Percentiles rank a stretch among this genome's conserved stretches.
Evolutionary conservation across 2,797 vertebrate species (phyloP).

Genomic region (Corythornis leucogaster): DNA sequence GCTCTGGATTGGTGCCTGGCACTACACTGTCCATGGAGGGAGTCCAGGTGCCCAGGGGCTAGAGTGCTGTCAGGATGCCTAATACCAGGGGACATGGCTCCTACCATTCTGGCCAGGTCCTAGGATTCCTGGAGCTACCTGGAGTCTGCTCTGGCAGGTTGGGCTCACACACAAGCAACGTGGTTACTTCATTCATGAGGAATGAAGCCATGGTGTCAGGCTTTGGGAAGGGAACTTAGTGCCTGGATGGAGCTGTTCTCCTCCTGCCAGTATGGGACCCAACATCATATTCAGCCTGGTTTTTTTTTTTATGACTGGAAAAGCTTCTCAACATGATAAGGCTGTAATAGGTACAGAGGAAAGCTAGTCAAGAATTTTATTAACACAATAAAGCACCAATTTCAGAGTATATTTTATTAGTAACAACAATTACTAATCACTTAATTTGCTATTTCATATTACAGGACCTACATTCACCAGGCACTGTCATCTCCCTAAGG

Average conservation of each 20-base stretch:
- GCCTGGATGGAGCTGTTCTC: not conserved
- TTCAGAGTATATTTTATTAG: slow-evolving; percentile 40
- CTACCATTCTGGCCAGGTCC: not conserved
- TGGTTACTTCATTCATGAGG: not conserved
- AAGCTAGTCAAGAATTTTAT: slow-evolving; percentile 35
- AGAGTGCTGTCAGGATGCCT: not conserved
- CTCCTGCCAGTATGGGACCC: not conserved
- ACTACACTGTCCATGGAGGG: not conserved
- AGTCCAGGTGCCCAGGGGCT: not conserved
- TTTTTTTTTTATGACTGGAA: not conserved
- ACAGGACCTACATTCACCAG: slow-evolving; percentile 30
- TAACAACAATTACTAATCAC: slow-evolving; percentile 57
- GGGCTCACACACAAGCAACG: not conserved
- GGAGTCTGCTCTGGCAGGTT: not conserved
- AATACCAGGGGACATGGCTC: not conserved
- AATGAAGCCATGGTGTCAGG: not conserved
- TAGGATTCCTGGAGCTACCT: not conserved
- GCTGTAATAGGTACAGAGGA: slow-evolving; percentile 31
- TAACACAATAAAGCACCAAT: slow-evolving; percentile 49
- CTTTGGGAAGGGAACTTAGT: not conserved
- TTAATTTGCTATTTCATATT: slow-evolving; percentile 45
- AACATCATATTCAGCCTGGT: not conserved
- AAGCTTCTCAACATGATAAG: not conserved
- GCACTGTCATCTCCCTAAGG: not conserved
- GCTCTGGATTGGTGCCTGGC: not conserved